phyloP scores from a whole-genome alignment of 2,113 vertebrate genomes.

The Malurus elegans region DNA sequence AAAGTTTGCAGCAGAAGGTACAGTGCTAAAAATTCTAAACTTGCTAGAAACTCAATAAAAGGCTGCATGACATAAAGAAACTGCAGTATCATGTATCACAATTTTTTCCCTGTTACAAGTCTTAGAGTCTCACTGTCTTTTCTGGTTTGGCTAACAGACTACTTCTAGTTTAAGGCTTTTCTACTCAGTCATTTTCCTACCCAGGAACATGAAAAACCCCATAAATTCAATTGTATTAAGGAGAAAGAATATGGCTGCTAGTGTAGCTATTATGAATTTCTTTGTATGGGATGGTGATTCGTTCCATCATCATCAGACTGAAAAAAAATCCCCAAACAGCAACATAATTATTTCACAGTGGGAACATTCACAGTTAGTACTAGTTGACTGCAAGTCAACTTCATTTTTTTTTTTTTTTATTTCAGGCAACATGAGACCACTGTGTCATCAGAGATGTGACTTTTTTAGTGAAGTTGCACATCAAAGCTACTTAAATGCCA shows the following conservation, averaged over 20 bases:
- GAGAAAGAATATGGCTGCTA: background rate
- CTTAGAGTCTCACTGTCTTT: background rate
- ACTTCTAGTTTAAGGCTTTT: background rate
- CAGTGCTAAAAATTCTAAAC: background rate
- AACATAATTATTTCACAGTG: background rate
- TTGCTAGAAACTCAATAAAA: background rate
- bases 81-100: background rate
- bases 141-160: background rate
- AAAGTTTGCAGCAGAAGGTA: background rate
- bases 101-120: accelerated
- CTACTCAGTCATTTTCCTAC: background rate
- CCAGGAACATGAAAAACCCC: background rate
- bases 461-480: background rate
- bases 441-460: background rate
- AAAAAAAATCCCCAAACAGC: background rate
- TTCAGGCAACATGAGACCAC: background rate
- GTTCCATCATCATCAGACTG: background rate
- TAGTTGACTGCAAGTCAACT: background rate
- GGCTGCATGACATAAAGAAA: background rate
- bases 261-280: background rate
- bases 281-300: background rate
- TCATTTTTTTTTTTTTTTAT: background rate
- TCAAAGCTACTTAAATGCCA: background rate
- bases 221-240: background rate
- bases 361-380: background rate